Percentiles rank a stretch among this genome's conserved stretches.
phyloP scores from a whole-genome alignment of 2,113 vertebrate genomes.

The Garra rufa region DNA sequence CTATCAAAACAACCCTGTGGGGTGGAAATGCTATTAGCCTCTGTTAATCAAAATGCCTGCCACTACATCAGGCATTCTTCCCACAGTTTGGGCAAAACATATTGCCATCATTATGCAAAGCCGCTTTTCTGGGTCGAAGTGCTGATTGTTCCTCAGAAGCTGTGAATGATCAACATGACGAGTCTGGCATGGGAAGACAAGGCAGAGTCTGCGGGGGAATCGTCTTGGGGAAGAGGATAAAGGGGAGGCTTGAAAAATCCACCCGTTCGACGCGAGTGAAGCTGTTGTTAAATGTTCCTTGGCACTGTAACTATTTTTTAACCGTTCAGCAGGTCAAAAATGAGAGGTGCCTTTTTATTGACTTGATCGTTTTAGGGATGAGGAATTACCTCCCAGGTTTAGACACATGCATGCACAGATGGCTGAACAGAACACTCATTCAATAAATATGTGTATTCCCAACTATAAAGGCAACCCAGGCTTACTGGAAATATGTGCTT shows the following conservation, averaged over 20 bases:
- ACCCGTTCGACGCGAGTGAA: constrained; percentile 14
- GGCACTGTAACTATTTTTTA: constrained; percentile 47
- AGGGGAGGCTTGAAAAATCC: constrained; percentile 15
- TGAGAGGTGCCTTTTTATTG: constrained; percentile 3
- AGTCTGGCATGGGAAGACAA: constrained; percentile 34
- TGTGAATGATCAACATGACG: constrained; percentile 44
- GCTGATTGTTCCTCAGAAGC: constrained; percentile 49
- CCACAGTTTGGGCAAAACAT: constrained; percentile 37
- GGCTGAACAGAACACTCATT: not conserved
- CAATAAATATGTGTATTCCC: too few species aligned
- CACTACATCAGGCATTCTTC: constrained; percentile 39
- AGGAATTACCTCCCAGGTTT: not conserved
- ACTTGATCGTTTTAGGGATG: not conserved
- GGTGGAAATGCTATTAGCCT: constrained; percentile 48
- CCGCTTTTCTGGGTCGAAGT: constrained; percentile 24
- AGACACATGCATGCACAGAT: constrained; percentile 2
- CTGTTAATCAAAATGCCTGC: constrained; percentile 51
- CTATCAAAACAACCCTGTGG: constrained; percentile 39
- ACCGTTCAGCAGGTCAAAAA: constrained; percentile 42
- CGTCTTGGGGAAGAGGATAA: constrained; percentile 7
- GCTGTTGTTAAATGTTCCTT: constrained; percentile 34
- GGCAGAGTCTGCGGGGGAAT: constrained; percentile 15
- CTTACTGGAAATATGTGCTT: too few species aligned
- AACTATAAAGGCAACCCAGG: too few species aligned
- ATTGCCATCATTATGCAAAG: constrained; percentile 49